Conservation (phyloP, 1,140 invertebrate species). For the Lepidurus couesii region DNA sequence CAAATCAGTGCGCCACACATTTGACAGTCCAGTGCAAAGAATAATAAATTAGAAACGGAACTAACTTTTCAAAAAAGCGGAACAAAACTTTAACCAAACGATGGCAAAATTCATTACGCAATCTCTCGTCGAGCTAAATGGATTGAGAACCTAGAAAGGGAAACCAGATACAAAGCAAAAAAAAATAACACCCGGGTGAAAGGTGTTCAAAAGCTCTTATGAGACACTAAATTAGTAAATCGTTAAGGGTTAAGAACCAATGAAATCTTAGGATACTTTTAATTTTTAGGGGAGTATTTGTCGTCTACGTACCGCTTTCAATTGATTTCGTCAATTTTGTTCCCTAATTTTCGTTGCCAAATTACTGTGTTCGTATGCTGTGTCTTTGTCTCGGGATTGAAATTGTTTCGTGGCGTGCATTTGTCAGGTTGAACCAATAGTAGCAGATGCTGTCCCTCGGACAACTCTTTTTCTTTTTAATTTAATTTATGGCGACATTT, state of each 20-base stretch:
- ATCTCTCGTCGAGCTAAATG: neutral
- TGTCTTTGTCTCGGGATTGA: neutral
- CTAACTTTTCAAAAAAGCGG: neutral
- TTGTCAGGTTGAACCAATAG: neutral
- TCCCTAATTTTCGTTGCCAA: neutral
- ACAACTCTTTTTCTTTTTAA: neutral
- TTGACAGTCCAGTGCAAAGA: constrained; percentile 24
- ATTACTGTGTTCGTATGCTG: neutral
- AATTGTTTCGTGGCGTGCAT: constrained; percentile 16
- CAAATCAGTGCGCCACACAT: constrained; percentile 15
- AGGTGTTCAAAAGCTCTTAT: neutral
- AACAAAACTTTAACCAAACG: neutral
- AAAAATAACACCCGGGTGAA: neutral
- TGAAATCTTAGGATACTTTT: neutral
- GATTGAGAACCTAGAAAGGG: neutral
- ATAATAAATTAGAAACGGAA: constrained; percentile 19
- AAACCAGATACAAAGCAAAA: neutral
- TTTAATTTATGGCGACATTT: constrained; percentile 3
- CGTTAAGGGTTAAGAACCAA: neutral
- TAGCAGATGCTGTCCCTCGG: constrained; percentile 34
- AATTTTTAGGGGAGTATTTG: neutral
- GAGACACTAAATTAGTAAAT: neutral
- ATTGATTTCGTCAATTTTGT: constrained; percentile 23
- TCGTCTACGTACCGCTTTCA: constrained; percentile 8
- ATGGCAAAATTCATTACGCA: constrained; percentile 20